Conservation (phyloP, 2,888 invertebrate genomes). For the Nomada fabriciana region DNA sequence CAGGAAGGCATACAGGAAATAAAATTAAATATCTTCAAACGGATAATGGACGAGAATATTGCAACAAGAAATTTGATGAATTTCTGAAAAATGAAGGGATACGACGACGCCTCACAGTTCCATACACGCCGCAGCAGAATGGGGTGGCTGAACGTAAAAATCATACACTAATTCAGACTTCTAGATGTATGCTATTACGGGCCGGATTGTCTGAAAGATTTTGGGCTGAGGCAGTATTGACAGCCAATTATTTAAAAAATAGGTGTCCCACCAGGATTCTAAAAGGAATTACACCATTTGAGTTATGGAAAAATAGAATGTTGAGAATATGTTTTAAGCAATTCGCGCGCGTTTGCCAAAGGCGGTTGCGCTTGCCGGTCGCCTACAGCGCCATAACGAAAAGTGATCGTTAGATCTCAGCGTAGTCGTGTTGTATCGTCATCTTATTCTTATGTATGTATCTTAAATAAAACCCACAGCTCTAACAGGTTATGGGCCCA, state of each 20-base stretch:
- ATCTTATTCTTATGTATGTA: no score
- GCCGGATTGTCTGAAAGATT: not conserved
- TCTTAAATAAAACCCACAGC: no score
- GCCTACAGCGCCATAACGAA: no score
- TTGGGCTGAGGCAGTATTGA: not conserved
- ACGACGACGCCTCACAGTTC: not conserved
- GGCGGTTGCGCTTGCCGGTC: no score
- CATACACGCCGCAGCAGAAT: constrained; percentile 25
- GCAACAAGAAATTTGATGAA: constrained; percentile 2
- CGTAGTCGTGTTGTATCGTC: no score
- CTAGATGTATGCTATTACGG: not conserved
- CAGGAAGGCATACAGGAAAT: not conserved
- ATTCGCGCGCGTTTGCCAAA: no score
- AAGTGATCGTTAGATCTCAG: no score
- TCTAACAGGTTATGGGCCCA: no score
- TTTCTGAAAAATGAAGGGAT: constrained; percentile 13
- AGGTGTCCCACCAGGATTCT: not conserved
- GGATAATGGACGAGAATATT: constrained; percentile 28
- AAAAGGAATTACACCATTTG: not conserved
- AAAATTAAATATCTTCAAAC: constrained; percentile 24
- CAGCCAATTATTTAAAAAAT: not conserved
- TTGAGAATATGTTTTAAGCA: no score
- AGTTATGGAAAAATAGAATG: not conserved
- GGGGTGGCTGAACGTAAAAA: constrained; percentile 14
- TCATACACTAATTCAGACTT: not conserved